Evolutionary conservation across 2,797 vertebrate genomes (phyloP), one percentile per base, ranked within the genome.

Genomic region (Bucorvus abyssinicus): DNA sequence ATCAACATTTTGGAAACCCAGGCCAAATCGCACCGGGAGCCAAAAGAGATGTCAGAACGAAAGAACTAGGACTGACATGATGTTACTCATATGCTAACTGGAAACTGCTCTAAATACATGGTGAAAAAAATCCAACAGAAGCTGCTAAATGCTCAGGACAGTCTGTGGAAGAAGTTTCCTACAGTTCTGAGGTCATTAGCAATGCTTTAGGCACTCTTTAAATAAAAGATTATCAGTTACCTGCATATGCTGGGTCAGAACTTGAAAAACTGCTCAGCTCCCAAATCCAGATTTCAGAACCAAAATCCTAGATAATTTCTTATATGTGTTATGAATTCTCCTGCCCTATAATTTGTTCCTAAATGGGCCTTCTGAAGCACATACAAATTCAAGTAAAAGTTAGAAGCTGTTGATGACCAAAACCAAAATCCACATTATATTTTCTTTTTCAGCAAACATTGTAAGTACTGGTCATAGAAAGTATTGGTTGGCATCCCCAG

Each of bases 41-140:
- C 95, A 96, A 96, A 92, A 96, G 95, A 96, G 95, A 96, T 94
- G 96, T 95, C 96, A 95, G 94, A 95, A 92, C 1, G 88, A 95
- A 94, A 94, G 71, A 96, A 95, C 75, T 89, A 91, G 86, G 68
- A 78, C 92, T 95, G 94, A 97, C 91, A 95, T 89, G 90, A 94
- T 93, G 84, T 89, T 96, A 83, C 91, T 96, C 84, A 71, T 93
- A 92, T 80, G 91, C 81, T 95, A 92, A 93, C 78, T 69, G 81
- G 68, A 96, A 92, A 95, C 78, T 93, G 92, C 71, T 95, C 75
- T 87, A 90, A 94, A 92, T 64, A 83, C 61, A 80, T 0, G 7
- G 75, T 5, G 9, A 61, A 89, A 47, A 84, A 87, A 91, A 68
- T 55, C n/a, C 50, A 87, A 26, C 53, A 90, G 81, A 87, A 94